phyloP scores from a whole-genome alignment of 30 jellyfish, hydroid and myxozoan species.

The Aurelia aurita complex sp. Pacific region DNA sequence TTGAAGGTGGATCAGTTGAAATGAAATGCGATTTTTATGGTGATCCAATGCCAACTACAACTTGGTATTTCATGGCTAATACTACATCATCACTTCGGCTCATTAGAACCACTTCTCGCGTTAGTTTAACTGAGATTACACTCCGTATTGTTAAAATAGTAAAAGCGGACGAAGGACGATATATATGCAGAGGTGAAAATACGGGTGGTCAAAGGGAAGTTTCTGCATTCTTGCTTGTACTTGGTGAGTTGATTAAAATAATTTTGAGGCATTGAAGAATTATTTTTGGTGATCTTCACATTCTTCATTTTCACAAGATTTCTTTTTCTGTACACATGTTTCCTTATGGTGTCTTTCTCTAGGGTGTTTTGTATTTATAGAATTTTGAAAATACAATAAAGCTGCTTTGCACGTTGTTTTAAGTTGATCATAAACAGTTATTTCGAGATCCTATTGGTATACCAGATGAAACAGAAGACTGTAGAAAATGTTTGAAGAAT shows the following conservation, averaged over 20 bases:
- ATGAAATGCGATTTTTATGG: conserved; percentile 51
- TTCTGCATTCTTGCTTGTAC: conserved; percentile 33
- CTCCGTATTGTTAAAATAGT: neutral
- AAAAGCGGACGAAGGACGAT: conserved; percentile 56
- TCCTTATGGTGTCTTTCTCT: too few relatives aligned
- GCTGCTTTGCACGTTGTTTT: too few relatives aligned
- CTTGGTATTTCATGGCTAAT: conserved; percentile 49
- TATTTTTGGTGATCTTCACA: too few relatives aligned
- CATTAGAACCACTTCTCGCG: conserved; percentile 18
- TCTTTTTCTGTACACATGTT: too few relatives aligned
- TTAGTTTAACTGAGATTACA: conserved; percentile 17
- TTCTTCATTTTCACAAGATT: too few relatives aligned
- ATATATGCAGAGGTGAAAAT: conserved; percentile 41
- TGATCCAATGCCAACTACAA: conserved; percentile 38
- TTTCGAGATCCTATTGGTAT: too few relatives aligned
- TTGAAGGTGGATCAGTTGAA: conserved; percentile 33
- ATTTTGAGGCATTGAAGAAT: too few relatives aligned
- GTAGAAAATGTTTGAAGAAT: too few relatives aligned
- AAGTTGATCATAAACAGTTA: too few relatives aligned
- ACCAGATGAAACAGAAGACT: too few relatives aligned
- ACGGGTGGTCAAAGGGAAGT: conserved; percentile 46
- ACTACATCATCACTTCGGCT: conserved; percentile 9
- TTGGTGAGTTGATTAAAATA: conserved; percentile 21
- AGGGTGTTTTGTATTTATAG: too few relatives aligned
- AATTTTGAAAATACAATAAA: too few relatives aligned